Percentiles rank a stretch among this genome's conserved stretches.
Evolutionary conservation across 1,140 invertebrate species (phyloP).

Genomic region (Aradophagus sp.): DNA sequence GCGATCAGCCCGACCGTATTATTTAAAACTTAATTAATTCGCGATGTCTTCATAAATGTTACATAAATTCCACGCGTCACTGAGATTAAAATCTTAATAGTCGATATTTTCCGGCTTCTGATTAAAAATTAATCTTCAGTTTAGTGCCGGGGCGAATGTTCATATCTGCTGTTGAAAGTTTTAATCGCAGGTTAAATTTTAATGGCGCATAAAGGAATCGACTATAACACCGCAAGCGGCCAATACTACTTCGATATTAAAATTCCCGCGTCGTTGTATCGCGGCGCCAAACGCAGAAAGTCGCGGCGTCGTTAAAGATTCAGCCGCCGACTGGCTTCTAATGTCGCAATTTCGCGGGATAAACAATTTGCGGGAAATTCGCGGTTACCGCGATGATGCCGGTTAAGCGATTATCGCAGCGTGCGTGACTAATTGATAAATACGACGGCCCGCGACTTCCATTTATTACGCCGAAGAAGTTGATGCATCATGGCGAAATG

Average conservation of each 20-base stretch:
- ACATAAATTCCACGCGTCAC: slow-evolving; percentile 37
- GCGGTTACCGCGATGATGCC: slow-evolving; percentile 5
- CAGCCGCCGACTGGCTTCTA: slow-evolving; percentile 20
- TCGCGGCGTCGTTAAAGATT: slow-evolving; percentile 50
- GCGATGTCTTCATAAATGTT: slow-evolving; percentile 38
- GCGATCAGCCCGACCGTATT: slow-evolving; percentile 5
- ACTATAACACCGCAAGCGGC: slow-evolving; percentile 51
- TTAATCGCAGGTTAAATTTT: slow-evolving; percentile 57
- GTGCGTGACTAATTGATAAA: too few relatives aligned
- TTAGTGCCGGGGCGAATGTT: slow-evolving; percentile 43
- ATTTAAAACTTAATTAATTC: slow-evolving; percentile 31
- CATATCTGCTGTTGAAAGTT: slow-evolving; percentile 53
- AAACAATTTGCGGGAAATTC: slow-evolving; percentile 25
- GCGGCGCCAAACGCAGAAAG: slow-evolving; percentile 34
- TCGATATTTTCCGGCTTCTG: slow-evolving; percentile 50
- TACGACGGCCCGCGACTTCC: too few relatives aligned
- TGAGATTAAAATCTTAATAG: slow-evolving; percentile 51
- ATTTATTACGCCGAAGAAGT: too few relatives aligned
- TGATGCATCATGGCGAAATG: too few relatives aligned
- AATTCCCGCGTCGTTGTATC: slow-evolving; percentile 39
- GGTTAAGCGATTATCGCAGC: slow-evolving; percentile 27
- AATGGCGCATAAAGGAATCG: slow-evolving; percentile 53
- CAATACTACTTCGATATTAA: slow-evolving; percentile 51
- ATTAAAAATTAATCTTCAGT: slow-evolving; percentile 57
- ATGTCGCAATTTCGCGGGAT: slow-evolving; percentile 37